Evolutionary conservation across 2,797 vertebrate genomes (phyloP).

Genomic region (Xenops minutus): DNA sequence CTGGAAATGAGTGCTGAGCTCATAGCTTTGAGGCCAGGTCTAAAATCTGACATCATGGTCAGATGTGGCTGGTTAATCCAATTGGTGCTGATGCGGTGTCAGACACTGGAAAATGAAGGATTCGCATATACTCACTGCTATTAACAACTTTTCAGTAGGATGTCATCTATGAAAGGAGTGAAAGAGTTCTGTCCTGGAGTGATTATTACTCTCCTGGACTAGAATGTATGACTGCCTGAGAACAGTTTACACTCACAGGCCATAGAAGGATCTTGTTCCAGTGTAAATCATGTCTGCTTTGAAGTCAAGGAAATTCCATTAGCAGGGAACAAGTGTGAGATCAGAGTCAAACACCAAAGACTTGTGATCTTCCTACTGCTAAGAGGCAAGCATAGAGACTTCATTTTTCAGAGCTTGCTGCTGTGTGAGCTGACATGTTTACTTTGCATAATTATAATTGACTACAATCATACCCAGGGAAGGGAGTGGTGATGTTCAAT

Average conservation of each 20-base stretch:
- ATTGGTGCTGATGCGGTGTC: neutral
- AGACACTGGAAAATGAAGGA: neutral
- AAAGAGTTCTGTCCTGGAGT: neutral
- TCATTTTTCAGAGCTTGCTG: neutral
- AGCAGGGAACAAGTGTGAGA: neutral
- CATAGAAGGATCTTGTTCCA: rapidly evolving
- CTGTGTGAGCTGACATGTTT: neutral
- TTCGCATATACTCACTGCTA: neutral
- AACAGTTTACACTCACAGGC: neutral
- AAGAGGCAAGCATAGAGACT: neutral
- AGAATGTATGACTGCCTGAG: neutral
- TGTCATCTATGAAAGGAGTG: neutral
- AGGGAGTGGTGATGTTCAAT: neutral
- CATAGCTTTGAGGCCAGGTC: neutral
- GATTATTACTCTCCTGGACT: neutral
- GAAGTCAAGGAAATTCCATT: conserved; percentile 13
- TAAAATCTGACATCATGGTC: neutral
- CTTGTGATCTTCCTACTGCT: neutral
- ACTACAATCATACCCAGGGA: neutral
- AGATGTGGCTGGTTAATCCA: neutral
- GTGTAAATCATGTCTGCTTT: neutral
- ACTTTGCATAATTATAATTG: neutral
- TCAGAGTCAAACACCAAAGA: neutral
- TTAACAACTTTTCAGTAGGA: neutral
- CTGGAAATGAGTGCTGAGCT: neutral